Percentiles rank a stretch among this genome's conserved stretches.
Conservation (phyloP, 2,888 invertebrate genomes). For the Leistus spinibarbis region DNA sequence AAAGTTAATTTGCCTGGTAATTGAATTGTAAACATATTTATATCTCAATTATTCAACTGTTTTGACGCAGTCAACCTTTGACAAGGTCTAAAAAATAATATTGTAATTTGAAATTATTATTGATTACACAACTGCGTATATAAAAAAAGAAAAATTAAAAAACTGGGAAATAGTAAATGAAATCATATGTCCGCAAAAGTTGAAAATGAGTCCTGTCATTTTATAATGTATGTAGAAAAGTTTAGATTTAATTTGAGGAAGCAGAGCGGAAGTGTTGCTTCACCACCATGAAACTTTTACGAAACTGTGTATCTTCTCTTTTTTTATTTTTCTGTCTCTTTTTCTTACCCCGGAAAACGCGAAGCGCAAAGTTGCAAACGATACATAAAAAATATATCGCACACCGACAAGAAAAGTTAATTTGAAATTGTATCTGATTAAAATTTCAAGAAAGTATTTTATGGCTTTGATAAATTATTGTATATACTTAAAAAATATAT, state of each 20-base stretch:
- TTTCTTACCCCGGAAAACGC: neutral
- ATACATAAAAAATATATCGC: neutral
- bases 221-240: slow-evolving; percentile 21
- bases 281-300: neutral
- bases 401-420: neutral
- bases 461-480: neutral
- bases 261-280: neutral
- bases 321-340: slow-evolving; percentile 10
- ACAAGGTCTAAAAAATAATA: no score
- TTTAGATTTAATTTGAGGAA: slow-evolving; percentile 25
- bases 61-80: no score
- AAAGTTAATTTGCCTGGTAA: neutral
- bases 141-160: no score
- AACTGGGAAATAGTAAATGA: no score
- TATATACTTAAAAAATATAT: no score
- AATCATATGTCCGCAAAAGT: no score
- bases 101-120: no score
- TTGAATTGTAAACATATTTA: no score
- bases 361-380: neutral
- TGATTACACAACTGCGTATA: no score
- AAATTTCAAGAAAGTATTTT: neutral
- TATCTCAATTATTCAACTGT: no score
- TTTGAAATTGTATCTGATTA: neutral
- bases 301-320: slow-evolving; percentile 22
- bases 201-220: slow-evolving; percentile 16